phyloP scores from a whole-genome alignment of 30 jellyfish, hydroid and myxozoan genomes.

The Sanderia malayensis region DNA sequence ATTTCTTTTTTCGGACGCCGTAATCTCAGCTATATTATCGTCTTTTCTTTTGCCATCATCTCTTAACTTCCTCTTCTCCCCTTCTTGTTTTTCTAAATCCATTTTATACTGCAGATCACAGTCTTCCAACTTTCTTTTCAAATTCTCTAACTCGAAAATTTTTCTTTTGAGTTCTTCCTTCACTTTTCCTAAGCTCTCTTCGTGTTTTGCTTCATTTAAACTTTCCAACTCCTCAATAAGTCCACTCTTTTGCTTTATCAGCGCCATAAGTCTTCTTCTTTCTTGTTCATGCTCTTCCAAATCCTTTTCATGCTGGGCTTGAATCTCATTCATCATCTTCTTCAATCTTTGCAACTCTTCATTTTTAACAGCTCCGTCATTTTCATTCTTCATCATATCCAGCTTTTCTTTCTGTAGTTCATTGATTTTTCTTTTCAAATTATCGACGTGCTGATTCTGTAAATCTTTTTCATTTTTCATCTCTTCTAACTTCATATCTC shows the following conservation, averaged over 20 bases:
- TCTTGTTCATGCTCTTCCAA: background rate
- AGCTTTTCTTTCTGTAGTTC: slow-evolving; percentile 50
- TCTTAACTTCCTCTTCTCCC: too few relatives aligned
- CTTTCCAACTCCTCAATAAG: background rate
- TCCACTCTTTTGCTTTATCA: background rate
- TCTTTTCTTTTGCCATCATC: too few relatives aligned
- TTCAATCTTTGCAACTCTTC: background rate
- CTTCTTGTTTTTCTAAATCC: too few relatives aligned
- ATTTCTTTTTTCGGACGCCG: too few relatives aligned
- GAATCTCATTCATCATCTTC: background rate
- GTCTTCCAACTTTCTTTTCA: too few relatives aligned
- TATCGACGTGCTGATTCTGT: slow-evolving; percentile 11
- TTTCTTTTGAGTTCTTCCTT: too few relatives aligned
- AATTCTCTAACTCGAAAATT: too few relatives aligned
- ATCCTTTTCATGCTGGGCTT: background rate
- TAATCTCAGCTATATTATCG: too few relatives aligned
- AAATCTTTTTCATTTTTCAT: slow-evolving; percentile 6
- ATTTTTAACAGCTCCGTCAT: background rate
- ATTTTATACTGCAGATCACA: too few relatives aligned
- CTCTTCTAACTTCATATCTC: background rate
- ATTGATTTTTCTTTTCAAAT: slow-evolving; percentile 25
- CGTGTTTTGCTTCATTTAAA: too few relatives aligned
- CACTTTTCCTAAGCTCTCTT: too few relatives aligned
- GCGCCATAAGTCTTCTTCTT: background rate
- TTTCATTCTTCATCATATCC: background rate